Percentiles rank a stretch among this genome's conserved stretches.
Evolutionary conservation across 2,888 invertebrate species (phyloP).

Genomic region (Poecilobothrus nobilitatus): DNA sequence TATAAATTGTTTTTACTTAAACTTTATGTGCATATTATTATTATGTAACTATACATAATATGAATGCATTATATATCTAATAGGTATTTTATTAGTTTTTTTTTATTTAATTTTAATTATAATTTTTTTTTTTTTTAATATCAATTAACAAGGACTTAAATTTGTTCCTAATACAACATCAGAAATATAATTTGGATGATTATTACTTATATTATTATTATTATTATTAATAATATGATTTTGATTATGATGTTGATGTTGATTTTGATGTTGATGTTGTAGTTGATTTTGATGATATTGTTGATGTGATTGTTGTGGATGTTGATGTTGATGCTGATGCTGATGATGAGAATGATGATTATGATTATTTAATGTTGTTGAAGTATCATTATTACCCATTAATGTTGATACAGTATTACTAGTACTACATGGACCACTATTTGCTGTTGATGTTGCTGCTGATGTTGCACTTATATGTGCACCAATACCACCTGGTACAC

Average conservation of each 20-base stretch:
- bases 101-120: too few relatives aligned
- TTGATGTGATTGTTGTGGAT: constrained; percentile 23
- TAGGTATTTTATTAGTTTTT: too few relatives aligned
- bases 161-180: constrained; percentile 42
- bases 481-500: constrained; percentile 40
- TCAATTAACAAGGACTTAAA: constrained; percentile 41
- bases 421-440: constrained; percentile 20
- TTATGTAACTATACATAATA: too few relatives aligned
- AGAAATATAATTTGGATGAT: constrained; percentile 37
- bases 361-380: constrained; percentile 21
- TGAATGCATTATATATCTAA: too few relatives aligned
- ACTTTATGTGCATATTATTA: too few relatives aligned
- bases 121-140: constrained; percentile 15
- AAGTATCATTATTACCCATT: constrained; percentile 15
- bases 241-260: constrained; percentile 27
- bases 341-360: constrained; percentile 21
- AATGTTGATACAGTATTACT: constrained; percentile 16
- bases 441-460: constrained; percentile 27
- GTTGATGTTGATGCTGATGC: constrained; percentile 20
- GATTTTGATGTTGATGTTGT: constrained; percentile 21
- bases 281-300: constrained; percentile 5
- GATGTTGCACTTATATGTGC: constrained; percentile 39
- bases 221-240: constrained; percentile 28
- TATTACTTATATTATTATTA: constrained; percentile 25
- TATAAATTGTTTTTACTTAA: too few relatives aligned